Base-by-base conservation (phyloP, 2,888 invertebrate genomes). In the Lasius fuliginosus region DNA sequence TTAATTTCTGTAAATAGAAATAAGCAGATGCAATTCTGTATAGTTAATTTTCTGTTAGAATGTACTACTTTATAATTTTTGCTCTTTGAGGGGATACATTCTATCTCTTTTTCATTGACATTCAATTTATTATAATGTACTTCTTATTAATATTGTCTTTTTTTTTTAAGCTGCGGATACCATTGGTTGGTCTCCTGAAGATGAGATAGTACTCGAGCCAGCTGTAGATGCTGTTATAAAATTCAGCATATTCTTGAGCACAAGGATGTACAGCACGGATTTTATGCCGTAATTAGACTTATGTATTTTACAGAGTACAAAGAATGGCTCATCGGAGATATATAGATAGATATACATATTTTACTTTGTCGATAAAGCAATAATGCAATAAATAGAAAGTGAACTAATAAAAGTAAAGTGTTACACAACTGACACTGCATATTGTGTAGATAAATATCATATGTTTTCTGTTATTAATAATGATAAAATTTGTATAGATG, bases 231-330 rank as follows among this genome's bases (percentile, higher is more conserved):
- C 96, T 23, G 93, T 96, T 12, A 91, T 95, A 18, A 96, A 95
- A 73, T 95, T 96, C 82, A 95, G 96, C 15, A 91, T 95, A 76
- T 97, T 96, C 91, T 95, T 97, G 90, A 96, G 96, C n/a, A 95
- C 95, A 42, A 96, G 96, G 86, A 95, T 95, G 77, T 96, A 96
- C 89, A 94, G 88, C 67, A 91, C 94, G 8, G 96, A 96, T 87
- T 96, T 96, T 92, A 93, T 96, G 18, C 58, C 74, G 2, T 79
- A 71, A 71, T 71, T 40, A 27, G 30, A 1, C 11, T n/a, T n/a
- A 12, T 53, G 1, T 49, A 42, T 30, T 3, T 46, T 42, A 8
- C 8, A 53, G 3, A 53, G 8, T n/a, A 53, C 2, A 53, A 53
- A 53, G n/a, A 53, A n/a, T 1, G 1, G 4, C 4, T 2, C 12